Base-by-base conservation (phyloP, 2,888 invertebrate species). In the Sicus ferrugineus region DNA sequence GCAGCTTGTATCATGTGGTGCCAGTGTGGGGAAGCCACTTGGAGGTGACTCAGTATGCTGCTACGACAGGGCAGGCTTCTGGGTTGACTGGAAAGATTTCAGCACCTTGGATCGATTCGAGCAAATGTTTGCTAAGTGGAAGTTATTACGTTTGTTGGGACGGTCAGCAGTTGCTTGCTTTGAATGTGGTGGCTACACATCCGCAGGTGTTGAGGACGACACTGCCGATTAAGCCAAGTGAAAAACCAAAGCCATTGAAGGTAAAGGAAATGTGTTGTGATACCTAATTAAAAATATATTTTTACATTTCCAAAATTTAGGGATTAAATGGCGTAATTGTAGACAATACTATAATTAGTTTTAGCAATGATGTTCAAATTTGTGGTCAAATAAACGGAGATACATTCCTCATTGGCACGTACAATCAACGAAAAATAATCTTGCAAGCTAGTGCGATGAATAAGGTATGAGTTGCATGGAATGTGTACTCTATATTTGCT, bases 61-160 rank as follows among this genome's bases (percentile, higher is more conserved):
- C 90, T 2, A 83, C 88, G 69, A 88, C 88, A 2, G 92, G 91
- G 2, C 88, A 88, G 69, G 74, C 79, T 34, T 88, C 88, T 73
- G 84, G 86, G 61, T 88, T 88, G 19, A 86, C 88, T 5, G 88
- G 89, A 0, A 89, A 88, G 79, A 80, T 92, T 61, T 86, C 89
- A n/a, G 89, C 91, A 0, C 83, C 88, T 2, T 92, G 92, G 92
- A 86, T 88, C 26, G 86, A 85, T 77, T 67, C 75, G 11, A 77
- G 79, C 2, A 78, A 75, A 34, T 94, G 93, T 81, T 81, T 89
- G 7, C 76, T 91, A 65, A 87, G 90, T 38, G 88, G 88, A 1
- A 88, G 89, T 6, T 90, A 89, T 81, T 90, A 90, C 82, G 88
- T 88, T 6, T 94, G 93, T 76, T 75, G 90, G 28, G 89, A 90